A percentile compares a stretch with the other conserved stretches of the same genome.
Evolutionary conservation across 2,888 invertebrate genomes (phyloP).

Genomic region (Nephrocerus scutellatus): DNA sequence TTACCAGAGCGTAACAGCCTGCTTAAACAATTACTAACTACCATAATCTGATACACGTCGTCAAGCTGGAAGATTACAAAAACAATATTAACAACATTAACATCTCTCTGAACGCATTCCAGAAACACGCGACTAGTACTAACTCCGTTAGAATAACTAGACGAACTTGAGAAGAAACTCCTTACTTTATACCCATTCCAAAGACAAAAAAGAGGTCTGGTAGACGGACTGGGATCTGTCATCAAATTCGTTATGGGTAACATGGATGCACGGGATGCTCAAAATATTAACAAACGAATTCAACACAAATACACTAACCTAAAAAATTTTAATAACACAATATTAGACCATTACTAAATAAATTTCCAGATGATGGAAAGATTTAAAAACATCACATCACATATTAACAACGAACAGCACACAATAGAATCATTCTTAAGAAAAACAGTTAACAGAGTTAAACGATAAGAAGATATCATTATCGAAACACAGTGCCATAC

Average conservation of each 20-base stretch:
- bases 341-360: slow-evolving; percentile 1
- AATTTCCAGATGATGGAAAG: slow-evolving; percentile 9
- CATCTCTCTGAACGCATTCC: slow-evolving; percentile 1
- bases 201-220: slow-evolving; percentile 6
- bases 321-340: neutral
- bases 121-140: neutral
- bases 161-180: slow-evolving; percentile 4
- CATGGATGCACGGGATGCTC: neutral
- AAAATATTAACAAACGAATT: neutral
- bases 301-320: neutral
- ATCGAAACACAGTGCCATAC: slow-evolving; percentile 1
- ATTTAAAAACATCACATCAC: too few relatives aligned
- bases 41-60: neutral
- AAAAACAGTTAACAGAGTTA: slow-evolving; percentile 1
- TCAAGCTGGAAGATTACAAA: neutral
- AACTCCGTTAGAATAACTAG: slow-evolving; percentile 2
- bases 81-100: slow-evolving; percentile 1
- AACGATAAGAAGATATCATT: neutral
- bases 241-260: slow-evolving; percentile 1
- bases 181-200: neutral
- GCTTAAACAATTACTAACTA: slow-evolving; percentile 2
- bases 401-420: too few relatives aligned
- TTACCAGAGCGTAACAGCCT: too few relatives aligned
- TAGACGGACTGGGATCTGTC: neutral
- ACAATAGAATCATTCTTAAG: slow-evolving; percentile 1